Evolutionary conservation across 2,113 vertebrate genomes (phyloP), one percentile per base, ranked within the genome.

Genomic region (Triplophysa dalaica): DNA sequence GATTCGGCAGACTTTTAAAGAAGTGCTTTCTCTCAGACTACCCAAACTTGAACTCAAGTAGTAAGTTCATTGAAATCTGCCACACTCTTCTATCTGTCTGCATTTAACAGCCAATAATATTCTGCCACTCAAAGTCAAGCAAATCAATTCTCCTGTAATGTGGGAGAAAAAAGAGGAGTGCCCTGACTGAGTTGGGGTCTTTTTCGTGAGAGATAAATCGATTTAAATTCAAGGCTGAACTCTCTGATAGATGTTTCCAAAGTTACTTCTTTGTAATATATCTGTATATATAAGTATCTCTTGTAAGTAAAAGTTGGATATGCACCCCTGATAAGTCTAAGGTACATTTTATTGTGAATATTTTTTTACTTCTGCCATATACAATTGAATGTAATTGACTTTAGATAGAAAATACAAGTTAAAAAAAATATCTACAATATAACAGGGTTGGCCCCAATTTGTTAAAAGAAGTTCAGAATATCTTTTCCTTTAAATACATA

Each of bases 51-150:
- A 21, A 58, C 48, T 54, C 16, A 70, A 70, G 68, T 52, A 26
- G 62, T 80, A 58, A 24, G 58, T 80, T 22, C 48, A 56, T 33
- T 64, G n/a, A 58, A 64, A 60, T 62, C 70, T 60, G 69, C 2
- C 45, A 50, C 38, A 24, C 17, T 43, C 11, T 54, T 17, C 17
- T 19, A 2, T 21, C 33, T 60, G 8, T 1, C 48, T 80, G 11
- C 62, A 74, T 74, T 80, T 66, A 33, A 45, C 19, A 43, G 19
- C 60, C 11, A 33, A 66, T 78, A 21, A 78, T 33, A 62, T 70
- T 50, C 56, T 70, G 24, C 24, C 56, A 62, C 38, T 78, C 24
- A 61, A 56, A 58, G 77, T 21, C 58, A 50, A 67, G 52, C 16
- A 33, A 80, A 56, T 60, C 17, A 61, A 24, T 19, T 19, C 76